A percentile compares a stretch with the other conserved stretches of the same genome.
Conservation (phyloP, 2,113 vertebrate genomes). For the Rhea americana region DNA sequence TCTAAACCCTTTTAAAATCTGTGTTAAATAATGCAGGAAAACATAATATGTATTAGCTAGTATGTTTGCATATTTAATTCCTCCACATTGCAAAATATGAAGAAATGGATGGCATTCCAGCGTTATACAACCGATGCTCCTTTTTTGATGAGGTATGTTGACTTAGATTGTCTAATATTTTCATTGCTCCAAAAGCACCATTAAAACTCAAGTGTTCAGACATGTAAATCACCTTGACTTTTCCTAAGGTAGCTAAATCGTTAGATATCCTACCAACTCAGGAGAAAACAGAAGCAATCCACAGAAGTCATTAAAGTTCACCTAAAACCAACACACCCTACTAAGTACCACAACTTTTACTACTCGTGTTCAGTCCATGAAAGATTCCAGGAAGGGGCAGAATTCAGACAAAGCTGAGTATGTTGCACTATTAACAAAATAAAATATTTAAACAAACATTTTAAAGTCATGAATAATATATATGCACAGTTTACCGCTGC, state of each 20-base stretch:
- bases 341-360: background rate
- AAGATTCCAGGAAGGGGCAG: background rate
- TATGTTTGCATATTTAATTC: background rate
- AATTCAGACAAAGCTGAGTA: slow-evolving; percentile 62
- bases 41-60: background rate
- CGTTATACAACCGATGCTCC: background rate
- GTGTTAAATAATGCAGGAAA: background rate
- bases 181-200: background rate
- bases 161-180: background rate
- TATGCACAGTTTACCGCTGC: slow-evolving; percentile 38
- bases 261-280: slow-evolving; percentile 11
- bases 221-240: background rate
- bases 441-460: slow-evolving; percentile 72
- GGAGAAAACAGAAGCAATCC: background rate
- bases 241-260: background rate
- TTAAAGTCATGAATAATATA: slow-evolving; percentile 76
- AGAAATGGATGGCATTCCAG: background rate
- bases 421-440: slow-evolving; percentile 66
- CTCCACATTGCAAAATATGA: background rate
- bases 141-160: background rate
- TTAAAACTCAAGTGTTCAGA: background rate
- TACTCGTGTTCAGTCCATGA: slow-evolving; percentile 28
- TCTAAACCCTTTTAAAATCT: background rate
- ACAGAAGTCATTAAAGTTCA: slow-evolving; percentile 35
- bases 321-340: slow-evolving; percentile 34